Evolutionary conservation across 1,140 invertebrate genomes (phyloP).

Genomic region (Drosophila sturtevanti): DNA sequence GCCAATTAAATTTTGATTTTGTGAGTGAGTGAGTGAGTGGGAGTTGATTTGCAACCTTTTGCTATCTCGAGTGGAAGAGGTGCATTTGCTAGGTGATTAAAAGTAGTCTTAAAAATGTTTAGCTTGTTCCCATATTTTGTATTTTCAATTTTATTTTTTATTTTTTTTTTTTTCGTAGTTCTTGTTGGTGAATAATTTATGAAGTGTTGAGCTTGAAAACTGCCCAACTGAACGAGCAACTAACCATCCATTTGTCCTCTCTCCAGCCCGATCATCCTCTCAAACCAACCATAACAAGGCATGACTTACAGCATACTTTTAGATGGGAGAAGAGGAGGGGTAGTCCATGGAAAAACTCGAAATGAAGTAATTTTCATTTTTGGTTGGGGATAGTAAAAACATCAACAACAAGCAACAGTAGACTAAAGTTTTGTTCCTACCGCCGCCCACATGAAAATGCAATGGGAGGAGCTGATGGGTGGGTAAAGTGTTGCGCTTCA

Average conservation of each 20-base stretch:
- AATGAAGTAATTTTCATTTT: conserved; percentile 80
- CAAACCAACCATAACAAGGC: conserved; percentile 49
- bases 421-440: conserved; percentile 42
- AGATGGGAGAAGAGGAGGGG: neutral
- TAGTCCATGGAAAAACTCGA: conserved; percentile 13
- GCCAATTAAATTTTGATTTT: no score
- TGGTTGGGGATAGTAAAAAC: conserved; percentile 56
- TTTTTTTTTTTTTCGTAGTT: no score
- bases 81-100: neutral
- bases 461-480: conserved; percentile 39
- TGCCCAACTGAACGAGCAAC: conserved; percentile 20
- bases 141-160: neutral
- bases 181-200: conserved; percentile 72
- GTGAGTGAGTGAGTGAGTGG: neutral
- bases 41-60: neutral
- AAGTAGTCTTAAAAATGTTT: neutral
- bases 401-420: conserved; percentile 54
- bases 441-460: conserved; percentile 48
- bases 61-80: no score
- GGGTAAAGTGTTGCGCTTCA: conserved; percentile 67
- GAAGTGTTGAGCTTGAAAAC: conserved; percentile 73
- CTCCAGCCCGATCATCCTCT: conserved; percentile 49
- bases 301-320: conserved; percentile 57
- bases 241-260: conserved; percentile 36
- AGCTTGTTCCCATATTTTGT: neutral